A percentile compares a stretch with the other conserved stretches of the same genome.
These are phyloP conservation scores for Galleria mellonella DNA, from an alignment of 1,140 invertebrate species.

Conservation along the genomic window DNA sequence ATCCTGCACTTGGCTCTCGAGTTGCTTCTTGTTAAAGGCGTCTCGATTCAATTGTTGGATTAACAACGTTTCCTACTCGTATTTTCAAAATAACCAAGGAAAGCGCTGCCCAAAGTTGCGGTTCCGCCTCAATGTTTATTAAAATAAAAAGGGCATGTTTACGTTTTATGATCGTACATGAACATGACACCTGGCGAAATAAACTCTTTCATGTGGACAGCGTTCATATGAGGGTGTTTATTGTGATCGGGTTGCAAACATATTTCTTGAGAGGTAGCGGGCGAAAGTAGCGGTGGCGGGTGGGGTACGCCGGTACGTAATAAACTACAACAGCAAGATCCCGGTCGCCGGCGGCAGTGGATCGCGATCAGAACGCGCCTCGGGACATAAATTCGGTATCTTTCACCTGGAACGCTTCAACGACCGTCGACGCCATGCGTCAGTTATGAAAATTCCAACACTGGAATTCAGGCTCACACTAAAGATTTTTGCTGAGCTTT, in stretches of 20 bases:
- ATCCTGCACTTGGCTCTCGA: slow-evolving; percentile 47
- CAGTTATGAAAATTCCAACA: slow-evolving; percentile 69
- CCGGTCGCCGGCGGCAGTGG: slow-evolving; percentile 13
- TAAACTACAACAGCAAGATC: slow-evolving; percentile 31
- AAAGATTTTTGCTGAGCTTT: slow-evolving; percentile 59
- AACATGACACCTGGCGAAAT: slow-evolving; percentile 32
- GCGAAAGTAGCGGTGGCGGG: neutral
- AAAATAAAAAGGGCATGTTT: slow-evolving; percentile 19
- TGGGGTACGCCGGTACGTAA: slow-evolving; percentile 22
- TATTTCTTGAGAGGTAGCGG: slow-evolving; percentile 29
- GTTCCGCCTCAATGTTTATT: slow-evolving; percentile 16
- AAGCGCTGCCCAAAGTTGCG: neutral
- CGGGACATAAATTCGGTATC: slow-evolving; percentile 46
- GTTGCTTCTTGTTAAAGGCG: slow-evolving; percentile 19
- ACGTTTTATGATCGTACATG: slow-evolving; percentile 24
- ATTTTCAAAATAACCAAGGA: neutral
- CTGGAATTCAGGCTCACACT: slow-evolving; percentile 58
- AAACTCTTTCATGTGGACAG: slow-evolving; percentile 32
- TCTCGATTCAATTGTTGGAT: slow-evolving; percentile 20
- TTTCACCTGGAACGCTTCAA: slow-evolving; percentile 43
- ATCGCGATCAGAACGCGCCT: slow-evolving; percentile 38
- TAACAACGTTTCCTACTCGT: slow-evolving; percentile 17
- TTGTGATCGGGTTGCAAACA: slow-evolving; percentile 29
- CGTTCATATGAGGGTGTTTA: slow-evolving; percentile 24
- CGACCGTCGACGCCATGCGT: slow-evolving; percentile 30